phyloP scores from a whole-genome alignment of 2,888 invertebrate species.

The Machimus rusticus region DNA sequence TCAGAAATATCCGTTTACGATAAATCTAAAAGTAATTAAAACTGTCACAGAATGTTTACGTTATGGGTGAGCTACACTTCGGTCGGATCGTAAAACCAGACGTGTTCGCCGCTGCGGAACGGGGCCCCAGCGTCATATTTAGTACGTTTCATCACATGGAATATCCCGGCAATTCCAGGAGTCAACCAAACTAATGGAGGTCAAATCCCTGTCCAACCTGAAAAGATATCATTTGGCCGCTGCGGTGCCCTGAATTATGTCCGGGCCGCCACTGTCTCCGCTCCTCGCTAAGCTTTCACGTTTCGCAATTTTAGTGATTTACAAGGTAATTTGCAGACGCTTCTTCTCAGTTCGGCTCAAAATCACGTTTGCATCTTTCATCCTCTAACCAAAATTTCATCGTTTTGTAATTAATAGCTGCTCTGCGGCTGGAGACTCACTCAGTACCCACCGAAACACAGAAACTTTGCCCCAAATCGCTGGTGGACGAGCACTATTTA shows the following conservation, averaged over 20 bases:
- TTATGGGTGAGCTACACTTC: conserved; percentile 31
- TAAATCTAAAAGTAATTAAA: conserved; percentile 46
- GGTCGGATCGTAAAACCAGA: conserved; percentile 8
- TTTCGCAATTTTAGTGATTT: conserved; percentile 11
- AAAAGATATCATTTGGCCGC: neutral
- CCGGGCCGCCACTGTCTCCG: neutral
- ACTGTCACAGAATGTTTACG: conserved; percentile 44
- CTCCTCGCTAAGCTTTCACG: neutral
- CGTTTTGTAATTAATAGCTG: neutral
- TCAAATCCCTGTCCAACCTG: conserved; percentile 1
- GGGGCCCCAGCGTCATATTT: conserved; percentile 32
- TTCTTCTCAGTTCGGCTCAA: neutral
- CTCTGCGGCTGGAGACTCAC: neutral
- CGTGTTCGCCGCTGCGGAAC: neutral
- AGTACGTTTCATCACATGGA: conserved; percentile 22
- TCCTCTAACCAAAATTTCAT: neutral
- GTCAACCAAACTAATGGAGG: neutral
- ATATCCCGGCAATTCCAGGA: neutral
- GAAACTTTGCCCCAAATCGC: neutral
- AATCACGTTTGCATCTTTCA: neutral
- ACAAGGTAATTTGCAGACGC: neutral
- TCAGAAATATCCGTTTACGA: conserved; percentile 42
- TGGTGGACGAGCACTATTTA: neutral
- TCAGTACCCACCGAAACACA: neutral
- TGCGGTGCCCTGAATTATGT: conserved; percentile 9